These are phyloP conservation scores for Drosophila ogumai DNA, from an alignment of 1,140 invertebrate genomes.

Conservation along the genomic window DNA sequence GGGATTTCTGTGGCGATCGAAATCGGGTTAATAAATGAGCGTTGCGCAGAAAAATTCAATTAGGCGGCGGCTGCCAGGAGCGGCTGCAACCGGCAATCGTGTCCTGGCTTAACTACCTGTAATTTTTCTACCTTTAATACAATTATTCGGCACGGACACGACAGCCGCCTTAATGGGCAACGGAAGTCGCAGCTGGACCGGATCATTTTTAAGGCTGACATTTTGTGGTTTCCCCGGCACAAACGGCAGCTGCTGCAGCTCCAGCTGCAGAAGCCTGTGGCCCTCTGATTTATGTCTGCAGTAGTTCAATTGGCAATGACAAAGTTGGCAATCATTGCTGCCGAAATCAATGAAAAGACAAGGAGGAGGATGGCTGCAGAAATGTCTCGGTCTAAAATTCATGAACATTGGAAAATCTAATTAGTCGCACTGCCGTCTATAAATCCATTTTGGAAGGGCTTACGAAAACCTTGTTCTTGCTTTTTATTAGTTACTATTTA, in stretches of 20 bases:
- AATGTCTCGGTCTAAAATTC: background rate
- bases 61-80: constrained; percentile 39
- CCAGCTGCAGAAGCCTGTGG: constrained; percentile 19
- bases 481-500: background rate
- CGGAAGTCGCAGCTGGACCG: constrained; percentile 65
- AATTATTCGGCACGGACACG: constrained; percentile 57
- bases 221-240: constrained; percentile 46
- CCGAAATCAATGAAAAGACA: constrained; percentile 43
- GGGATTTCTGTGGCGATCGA: constrained; percentile 65
- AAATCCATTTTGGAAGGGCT: background rate
- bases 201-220: constrained; percentile 73
- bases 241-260: constrained; percentile 26
- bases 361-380: background rate
- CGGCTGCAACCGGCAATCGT: constrained; percentile 3
- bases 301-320: constrained; percentile 60
- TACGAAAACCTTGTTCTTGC: too few relatives aligned
- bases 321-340: constrained; percentile 52
- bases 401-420: background rate
- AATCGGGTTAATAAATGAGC: constrained; percentile 82
- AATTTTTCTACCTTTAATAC: constrained; percentile 74
- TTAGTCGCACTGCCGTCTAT: background rate
- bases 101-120: constrained; percentile 63
- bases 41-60: constrained; percentile 72
- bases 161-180: constrained; percentile 61
- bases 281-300: constrained; percentile 72